A percentile compares a stretch with the other conserved stretches of the same genome.
Evolutionary conservation across 1,140 invertebrate species (phyloP).

Genomic region (Leptonema lineaticorne): DNA sequence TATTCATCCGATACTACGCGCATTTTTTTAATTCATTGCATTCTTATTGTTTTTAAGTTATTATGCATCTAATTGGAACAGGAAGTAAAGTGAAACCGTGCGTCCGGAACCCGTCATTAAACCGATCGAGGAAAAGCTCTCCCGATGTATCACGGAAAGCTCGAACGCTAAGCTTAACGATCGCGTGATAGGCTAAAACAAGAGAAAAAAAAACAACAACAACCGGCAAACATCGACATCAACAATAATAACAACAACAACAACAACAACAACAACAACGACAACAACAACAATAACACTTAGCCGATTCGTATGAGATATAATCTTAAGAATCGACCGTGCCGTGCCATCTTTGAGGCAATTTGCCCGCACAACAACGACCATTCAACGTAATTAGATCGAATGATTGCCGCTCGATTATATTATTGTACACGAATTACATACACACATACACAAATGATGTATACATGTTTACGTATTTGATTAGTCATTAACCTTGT

Average conservation of each 20-base stretch:
- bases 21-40: no score
- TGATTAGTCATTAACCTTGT: no score
- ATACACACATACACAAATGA: no score
- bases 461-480: no score
- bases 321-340: conserved; percentile 10
- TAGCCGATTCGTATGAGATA: conserved; percentile 28
- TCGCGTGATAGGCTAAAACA: conserved; percentile 32
- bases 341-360: neutral
- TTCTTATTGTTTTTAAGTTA: no score
- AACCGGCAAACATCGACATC: no score
- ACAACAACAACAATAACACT: conserved; percentile 9
- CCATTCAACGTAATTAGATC: neutral
- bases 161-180: neutral
- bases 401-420: neutral
- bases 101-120: conserved; percentile 18
- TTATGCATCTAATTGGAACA: conserved; percentile 1
- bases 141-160: conserved; percentile 27
- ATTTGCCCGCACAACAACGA: neutral
- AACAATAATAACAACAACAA: no score
- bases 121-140: neutral
- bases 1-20: no score
- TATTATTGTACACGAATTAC: no score
- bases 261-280: no score
- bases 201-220: no score
- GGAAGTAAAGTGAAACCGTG: neutral